phyloP scores from a whole-genome alignment of 2,888 invertebrate species.

The Trilocha varians region DNA sequence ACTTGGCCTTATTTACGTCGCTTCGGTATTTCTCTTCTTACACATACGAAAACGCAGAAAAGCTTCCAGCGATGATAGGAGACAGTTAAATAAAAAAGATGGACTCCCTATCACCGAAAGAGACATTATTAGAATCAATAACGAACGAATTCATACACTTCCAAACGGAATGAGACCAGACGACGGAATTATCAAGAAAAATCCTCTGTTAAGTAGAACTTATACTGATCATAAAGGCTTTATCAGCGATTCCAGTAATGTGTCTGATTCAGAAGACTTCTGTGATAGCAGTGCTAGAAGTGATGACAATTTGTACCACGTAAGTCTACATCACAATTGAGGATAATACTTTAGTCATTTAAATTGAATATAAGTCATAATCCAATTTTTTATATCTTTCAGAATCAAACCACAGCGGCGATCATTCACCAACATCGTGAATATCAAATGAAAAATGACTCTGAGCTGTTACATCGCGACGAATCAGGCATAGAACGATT shows the following conservation, averaged over 20 bases:
- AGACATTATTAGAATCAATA: slow-evolving; percentile 60
- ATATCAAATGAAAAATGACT: slow-evolving; percentile 40
- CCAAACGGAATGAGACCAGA: slow-evolving; percentile 70
- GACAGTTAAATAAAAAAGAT: slow-evolving; percentile 50
- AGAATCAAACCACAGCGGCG: slow-evolving; percentile 77
- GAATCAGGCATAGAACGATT: slow-evolving; percentile 78
- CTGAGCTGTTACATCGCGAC: slow-evolving; percentile 60
- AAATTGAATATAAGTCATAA: neutral
- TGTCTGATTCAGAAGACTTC: slow-evolving; percentile 78
- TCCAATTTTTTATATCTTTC: slow-evolving; percentile 17
- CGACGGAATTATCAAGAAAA: slow-evolving; percentile 83
- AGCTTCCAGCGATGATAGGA: slow-evolving; percentile 59
- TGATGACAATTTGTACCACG: slow-evolving; percentile 47
- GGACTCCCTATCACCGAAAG: slow-evolving; percentile 55
- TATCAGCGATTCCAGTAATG: slow-evolving; percentile 72
- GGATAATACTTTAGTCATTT: no score
- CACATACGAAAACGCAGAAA: slow-evolving; percentile 80
- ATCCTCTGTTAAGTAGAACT: slow-evolving; percentile 77
- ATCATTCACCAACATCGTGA: slow-evolving; percentile 77
- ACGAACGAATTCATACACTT: slow-evolving; percentile 49
- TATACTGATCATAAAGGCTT: slow-evolving; percentile 74
- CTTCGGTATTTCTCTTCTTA: slow-evolving; percentile 87
- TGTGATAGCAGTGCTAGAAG: slow-evolving; percentile 51
- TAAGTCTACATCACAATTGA: no score
- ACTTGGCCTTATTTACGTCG: slow-evolving; percentile 90